These are phyloP conservation scores for Pipa parva DNA, from an alignment of 2,113 vertebrate genomes.

Conservation along the genomic window DNA sequence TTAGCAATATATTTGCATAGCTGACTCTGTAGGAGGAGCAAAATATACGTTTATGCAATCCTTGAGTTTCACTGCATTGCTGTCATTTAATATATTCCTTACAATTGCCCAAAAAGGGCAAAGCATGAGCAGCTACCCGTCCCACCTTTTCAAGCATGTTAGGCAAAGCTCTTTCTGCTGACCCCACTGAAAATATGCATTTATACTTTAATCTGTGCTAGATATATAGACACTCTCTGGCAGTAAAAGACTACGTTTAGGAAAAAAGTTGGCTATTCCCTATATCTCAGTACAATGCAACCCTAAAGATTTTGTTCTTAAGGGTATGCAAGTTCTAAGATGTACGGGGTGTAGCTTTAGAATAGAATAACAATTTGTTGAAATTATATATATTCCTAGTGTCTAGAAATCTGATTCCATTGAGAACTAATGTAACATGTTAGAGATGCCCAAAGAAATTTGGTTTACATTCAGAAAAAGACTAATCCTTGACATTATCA, in stretches of 20 bases:
- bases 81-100: constrained; percentile 9
- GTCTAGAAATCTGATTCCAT: too few species aligned
- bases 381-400: too few species aligned
- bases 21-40: constrained; percentile 36
- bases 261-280: background rate
- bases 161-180: background rate
- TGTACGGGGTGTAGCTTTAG: too few species aligned
- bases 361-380: too few species aligned
- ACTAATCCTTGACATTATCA: too few species aligned
- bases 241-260: background rate
- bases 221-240: background rate
- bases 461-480: too few species aligned
- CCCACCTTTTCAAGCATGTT: constrained; percentile 44
- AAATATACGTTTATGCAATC: constrained; percentile 37
- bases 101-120: constrained; percentile 33
- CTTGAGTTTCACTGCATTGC: constrained; percentile 17
- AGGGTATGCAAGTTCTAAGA: background rate
- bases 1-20: constrained; percentile 36
- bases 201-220: constrained; percentile 1
- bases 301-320: background rate
- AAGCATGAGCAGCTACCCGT: constrained; percentile 48
- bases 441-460: too few species aligned
- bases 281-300: background rate
- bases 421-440: too few species aligned
- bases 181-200: constrained; percentile 1